These are phyloP conservation scores for Hormaphis cornu DNA, from an alignment of 1,140 invertebrate genomes.

Conservation along the genomic window DNA sequence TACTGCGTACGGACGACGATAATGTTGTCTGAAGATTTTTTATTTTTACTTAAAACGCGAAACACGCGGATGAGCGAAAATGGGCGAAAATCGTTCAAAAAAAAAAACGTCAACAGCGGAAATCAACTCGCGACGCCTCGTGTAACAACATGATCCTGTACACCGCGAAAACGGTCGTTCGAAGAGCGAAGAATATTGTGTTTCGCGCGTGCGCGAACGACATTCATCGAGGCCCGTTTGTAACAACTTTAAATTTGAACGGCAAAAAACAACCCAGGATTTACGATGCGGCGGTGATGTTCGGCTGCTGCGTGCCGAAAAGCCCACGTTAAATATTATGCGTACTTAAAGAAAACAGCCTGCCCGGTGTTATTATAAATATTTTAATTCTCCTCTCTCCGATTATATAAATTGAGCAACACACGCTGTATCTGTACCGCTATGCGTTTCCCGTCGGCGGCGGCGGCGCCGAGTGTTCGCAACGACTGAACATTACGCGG, in stretches of 20 bases:
- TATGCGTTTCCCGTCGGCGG: too few relatives aligned
- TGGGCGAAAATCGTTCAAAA: too few relatives aligned
- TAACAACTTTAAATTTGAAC: constrained; percentile 27
- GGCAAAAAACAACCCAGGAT: constrained; percentile 10
- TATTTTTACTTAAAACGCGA: too few relatives aligned
- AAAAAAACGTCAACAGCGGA: too few relatives aligned
- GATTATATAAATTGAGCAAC: constrained; percentile 15
- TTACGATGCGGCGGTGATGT: constrained; percentile 23
- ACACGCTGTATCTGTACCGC: background rate
- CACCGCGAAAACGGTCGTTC: too few relatives aligned
- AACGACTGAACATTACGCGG: too few relatives aligned
- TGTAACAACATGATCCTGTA: too few relatives aligned
- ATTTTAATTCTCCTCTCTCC: background rate
- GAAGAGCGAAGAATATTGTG: background rate
- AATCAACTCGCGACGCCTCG: too few relatives aligned
- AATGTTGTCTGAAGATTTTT: too few relatives aligned
- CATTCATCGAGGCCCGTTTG: constrained; percentile 13
- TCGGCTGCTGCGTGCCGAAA: background rate
- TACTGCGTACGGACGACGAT: too few relatives aligned
- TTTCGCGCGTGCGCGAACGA: background rate
- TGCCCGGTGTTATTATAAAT: background rate
- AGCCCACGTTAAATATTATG: constrained; percentile 1
- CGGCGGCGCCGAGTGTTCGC: too few relatives aligned
- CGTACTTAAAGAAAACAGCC: constrained; percentile 5
- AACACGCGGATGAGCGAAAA: too few relatives aligned